A percentile compares a stretch with the other conserved stretches of the same genome.
Evolutionary conservation across 2,797 vertebrate species (phyloP).

Genomic region (Onychomys leucogaster): DNA sequence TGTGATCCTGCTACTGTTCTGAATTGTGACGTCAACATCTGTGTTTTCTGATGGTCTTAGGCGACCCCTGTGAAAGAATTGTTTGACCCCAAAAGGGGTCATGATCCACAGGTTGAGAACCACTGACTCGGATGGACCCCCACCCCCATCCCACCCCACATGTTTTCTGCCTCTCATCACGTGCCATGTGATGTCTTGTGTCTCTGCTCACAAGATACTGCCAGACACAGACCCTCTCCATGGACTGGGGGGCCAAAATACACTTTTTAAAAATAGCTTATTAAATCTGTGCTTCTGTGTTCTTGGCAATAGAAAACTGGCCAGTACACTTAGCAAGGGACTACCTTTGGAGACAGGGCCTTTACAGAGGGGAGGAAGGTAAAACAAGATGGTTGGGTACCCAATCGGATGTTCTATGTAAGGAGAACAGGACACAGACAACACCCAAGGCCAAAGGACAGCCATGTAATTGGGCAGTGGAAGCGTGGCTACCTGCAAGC

Average conservation of each 20-base stretch:
- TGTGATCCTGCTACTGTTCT: no score
- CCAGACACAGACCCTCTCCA: neutral
- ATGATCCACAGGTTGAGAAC: neutral
- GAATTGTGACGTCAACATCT: neutral
- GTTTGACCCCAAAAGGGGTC: no score
- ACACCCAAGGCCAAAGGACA: neutral
- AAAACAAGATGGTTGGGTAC: neutral
- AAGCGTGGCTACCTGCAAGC: neutral
- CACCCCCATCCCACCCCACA: fast-evolving
- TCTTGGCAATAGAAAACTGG: neutral
- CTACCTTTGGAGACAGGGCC: neutral
- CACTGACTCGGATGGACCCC: neutral
- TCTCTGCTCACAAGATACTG: neutral
- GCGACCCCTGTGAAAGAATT: neutral
- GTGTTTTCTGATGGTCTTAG: neutral
- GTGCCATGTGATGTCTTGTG: neutral
- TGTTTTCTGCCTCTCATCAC: neutral
- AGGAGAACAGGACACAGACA: neutral
- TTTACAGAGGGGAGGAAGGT: neutral
- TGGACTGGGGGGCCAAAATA: neutral
- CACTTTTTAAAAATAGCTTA: neutral
- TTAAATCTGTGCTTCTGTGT: neutral
- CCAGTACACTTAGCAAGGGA: neutral
- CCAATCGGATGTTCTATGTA: neutral
- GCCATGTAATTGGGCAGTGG: no score